Evolutionary conservation across 2,888 invertebrate species (phyloP).

Genomic region (Carpatolechia fugitivella): DNA sequence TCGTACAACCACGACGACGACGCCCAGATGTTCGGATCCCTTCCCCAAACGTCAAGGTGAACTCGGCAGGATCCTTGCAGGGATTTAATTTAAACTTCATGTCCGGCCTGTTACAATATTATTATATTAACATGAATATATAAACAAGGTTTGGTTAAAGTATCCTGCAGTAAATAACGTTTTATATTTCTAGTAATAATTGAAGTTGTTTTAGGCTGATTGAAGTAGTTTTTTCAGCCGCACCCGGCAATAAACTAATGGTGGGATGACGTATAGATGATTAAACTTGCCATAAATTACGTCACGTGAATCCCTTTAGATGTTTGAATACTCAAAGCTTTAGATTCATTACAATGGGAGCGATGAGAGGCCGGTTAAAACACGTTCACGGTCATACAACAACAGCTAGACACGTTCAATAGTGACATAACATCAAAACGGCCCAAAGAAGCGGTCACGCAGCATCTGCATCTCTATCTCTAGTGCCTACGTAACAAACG

Average conservation of each 20-base stretch:
- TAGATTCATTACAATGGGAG: conserved; percentile 37
- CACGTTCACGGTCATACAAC: conserved; percentile 70
- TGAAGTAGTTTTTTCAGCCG: conserved; percentile 3
- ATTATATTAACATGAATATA: too few species aligned
- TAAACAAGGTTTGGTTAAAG: too few species aligned
- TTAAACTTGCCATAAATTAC: conserved; percentile 24
- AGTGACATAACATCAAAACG: conserved; percentile 71
- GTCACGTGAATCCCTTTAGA: conserved; percentile 39
- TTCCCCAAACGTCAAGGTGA: conserved; percentile 4
- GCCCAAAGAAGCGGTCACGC: conserved; percentile 65
- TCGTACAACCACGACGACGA: background rate
- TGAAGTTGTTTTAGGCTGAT: conserved; percentile 2
- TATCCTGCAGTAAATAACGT: background rate
- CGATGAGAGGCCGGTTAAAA: conserved; percentile 52
- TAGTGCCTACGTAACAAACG: conserved; percentile 65
- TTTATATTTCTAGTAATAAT: background rate
- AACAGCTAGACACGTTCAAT: conserved; percentile 65
- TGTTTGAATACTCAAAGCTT: too few species aligned
- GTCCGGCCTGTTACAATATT: too few species aligned
- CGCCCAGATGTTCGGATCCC: background rate
- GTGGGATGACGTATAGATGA: conserved; percentile 15
- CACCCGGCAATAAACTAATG: background rate
- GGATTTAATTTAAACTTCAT: background rate
- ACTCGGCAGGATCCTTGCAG: background rate
- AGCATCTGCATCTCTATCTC: conserved; percentile 75